Conservation (phyloP, 1,140 invertebrate species). For the Dryas iulia region DNA sequence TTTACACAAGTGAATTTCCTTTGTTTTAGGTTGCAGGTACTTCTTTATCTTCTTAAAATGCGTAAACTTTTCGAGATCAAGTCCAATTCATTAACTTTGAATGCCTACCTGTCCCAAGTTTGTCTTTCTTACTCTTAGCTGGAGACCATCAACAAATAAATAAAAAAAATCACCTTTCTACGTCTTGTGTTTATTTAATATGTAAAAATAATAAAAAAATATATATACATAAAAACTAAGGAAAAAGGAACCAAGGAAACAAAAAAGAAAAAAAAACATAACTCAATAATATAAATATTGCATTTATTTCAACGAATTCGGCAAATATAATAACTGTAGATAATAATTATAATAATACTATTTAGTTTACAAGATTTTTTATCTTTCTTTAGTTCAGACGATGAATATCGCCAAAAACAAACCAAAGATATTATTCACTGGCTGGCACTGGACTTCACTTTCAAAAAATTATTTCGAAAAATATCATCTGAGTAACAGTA, state of each 20-base stretch:
- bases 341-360: conserved; percentile 80
- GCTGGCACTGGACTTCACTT: conserved; percentile 69
- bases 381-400: conserved; percentile 50
- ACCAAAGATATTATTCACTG: conserved; percentile 63
- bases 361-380: conserved; percentile 71
- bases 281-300: conserved; percentile 80
- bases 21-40: conserved; percentile 61
- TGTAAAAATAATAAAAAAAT: conserved; percentile 37
- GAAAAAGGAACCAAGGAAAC: conserved; percentile 73
- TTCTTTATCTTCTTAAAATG: conserved; percentile 23
- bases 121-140: conserved; percentile 45
- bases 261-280: conserved; percentile 73
- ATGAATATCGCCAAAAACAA: conserved; percentile 22
- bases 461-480: conserved; percentile 59
- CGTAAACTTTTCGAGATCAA: conserved; percentile 10
- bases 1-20: conserved; percentile 9
- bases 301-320: conserved; percentile 79
- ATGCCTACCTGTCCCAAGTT: conserved; percentile 51
- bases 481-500: conserved; percentile 74
- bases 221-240: conserved; percentile 56
- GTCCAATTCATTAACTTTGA: conserved; percentile 25
- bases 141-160: conserved; percentile 45
- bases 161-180: conserved; percentile 24
- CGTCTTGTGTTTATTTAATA: conserved; percentile 29
- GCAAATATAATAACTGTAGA: conserved; percentile 79